Evolutionary conservation across 2,113 vertebrate species (phyloP).

Genomic region (Callaeas wilsoni): DNA sequence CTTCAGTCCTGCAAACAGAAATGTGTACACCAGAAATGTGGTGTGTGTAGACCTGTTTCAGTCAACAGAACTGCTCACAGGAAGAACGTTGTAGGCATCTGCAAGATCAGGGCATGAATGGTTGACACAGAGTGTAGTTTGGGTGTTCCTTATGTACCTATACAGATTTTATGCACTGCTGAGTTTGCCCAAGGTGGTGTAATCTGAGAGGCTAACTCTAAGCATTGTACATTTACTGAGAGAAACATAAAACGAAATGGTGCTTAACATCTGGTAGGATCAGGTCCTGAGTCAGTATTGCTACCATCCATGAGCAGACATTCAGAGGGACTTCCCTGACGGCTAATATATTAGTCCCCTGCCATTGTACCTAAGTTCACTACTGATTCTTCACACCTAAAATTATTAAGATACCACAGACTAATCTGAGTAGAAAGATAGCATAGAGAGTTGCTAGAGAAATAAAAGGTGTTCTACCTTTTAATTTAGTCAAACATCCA

Average conservation of each 20-base stretch:
- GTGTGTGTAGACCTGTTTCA: background rate
- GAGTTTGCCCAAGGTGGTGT: background rate
- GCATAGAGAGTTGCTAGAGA: background rate
- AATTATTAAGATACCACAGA: background rate
- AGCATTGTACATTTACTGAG: background rate
- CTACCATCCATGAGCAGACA: background rate
- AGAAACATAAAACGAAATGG: background rate
- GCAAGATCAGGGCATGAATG: background rate
- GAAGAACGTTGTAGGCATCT: background rate
- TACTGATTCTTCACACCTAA: background rate
- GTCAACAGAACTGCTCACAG: background rate
- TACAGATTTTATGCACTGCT: background rate
- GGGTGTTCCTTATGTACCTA: background rate
- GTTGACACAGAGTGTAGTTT: background rate
- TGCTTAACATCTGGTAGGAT: background rate
- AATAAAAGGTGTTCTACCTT: background rate
- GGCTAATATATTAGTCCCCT: background rate
- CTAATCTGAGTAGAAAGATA: background rate
- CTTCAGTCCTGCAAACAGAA: slow-evolving; percentile 30
- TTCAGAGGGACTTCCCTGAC: background rate
- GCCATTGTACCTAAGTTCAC: background rate
- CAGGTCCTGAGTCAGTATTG: background rate
- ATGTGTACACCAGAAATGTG: rapidly evolving
- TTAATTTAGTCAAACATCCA: background rate
- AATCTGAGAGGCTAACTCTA: background rate